phyloP scores from a whole-genome alignment of 2,888 invertebrate species.

The Sarcophaga rosellei region DNA sequence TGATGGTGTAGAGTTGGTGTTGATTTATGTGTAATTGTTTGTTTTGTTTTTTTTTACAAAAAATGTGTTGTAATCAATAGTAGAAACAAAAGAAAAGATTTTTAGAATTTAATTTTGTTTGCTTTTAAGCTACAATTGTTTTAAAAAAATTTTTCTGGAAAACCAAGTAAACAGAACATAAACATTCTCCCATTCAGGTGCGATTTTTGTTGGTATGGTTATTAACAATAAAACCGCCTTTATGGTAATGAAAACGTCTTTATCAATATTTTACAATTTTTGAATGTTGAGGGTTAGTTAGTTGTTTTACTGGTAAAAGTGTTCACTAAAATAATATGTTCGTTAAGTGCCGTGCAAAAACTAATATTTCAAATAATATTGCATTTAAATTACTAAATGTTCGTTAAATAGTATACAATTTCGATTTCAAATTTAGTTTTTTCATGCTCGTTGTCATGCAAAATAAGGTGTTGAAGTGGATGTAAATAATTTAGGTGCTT shows the following conservation, averaged over 20 bases:
- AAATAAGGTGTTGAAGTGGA: too few relatives aligned
- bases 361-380: too few relatives aligned
- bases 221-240: conserved; percentile 52
- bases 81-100: conserved; percentile 38
- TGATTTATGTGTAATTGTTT: conserved; percentile 61
- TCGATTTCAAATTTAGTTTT: too few relatives aligned
- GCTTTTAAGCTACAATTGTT: conserved; percentile 17
- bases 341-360: too few relatives aligned
- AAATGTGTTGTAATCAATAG: conserved; percentile 34
- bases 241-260: conserved; percentile 29
- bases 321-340: too few relatives aligned
- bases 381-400: too few relatives aligned
- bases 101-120: conserved; percentile 38
- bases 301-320: too few relatives aligned
- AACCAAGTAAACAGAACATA: conserved; percentile 49
- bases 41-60: not conserved
- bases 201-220: conserved; percentile 40
- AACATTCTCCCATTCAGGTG: conserved; percentile 37
- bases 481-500: too few relatives aligned
- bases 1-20: conserved; percentile 39
- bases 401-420: too few relatives aligned
- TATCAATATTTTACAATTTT: not conserved
- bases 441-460: too few relatives aligned
- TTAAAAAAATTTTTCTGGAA: conserved; percentile 18
- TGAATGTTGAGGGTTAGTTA: too few relatives aligned